A percentile compares a stretch with the other conserved stretches of the same genome.
Conservation (phyloP, 2,888 invertebrate species). For the Archaeoteleia sp. region DNA sequence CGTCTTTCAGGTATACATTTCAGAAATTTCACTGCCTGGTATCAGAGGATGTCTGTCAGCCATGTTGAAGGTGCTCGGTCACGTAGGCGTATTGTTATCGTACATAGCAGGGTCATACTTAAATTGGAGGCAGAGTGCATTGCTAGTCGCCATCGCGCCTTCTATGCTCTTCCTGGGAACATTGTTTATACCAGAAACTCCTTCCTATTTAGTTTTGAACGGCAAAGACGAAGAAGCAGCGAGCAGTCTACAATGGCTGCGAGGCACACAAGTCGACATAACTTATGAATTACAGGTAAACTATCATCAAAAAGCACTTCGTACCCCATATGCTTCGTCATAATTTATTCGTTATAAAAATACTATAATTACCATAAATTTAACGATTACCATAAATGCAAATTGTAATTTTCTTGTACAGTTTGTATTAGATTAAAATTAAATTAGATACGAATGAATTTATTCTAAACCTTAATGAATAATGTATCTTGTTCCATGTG, state of each 20-base stretch:
- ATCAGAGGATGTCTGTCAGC: slow-evolving; percentile 91
- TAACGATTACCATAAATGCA: too few species aligned
- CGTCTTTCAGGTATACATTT: slow-evolving; percentile 85
- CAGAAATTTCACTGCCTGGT: slow-evolving; percentile 91
- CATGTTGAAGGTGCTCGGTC: slow-evolving; percentile 89
- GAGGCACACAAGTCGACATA: slow-evolving; percentile 88
- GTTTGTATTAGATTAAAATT: too few species aligned
- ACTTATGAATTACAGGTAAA: slow-evolving; percentile 80
- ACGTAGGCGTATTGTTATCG: slow-evolving; percentile 88
- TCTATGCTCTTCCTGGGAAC: slow-evolving; percentile 85
- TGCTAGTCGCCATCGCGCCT: slow-evolving; percentile 86
- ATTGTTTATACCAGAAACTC: slow-evolving; percentile 91
- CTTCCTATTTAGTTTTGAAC: slow-evolving; percentile 86
- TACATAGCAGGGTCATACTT: slow-evolving; percentile 89
- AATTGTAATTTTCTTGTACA: too few species aligned
- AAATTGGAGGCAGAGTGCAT: slow-evolving; percentile 90
- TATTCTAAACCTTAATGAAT: too few species aligned
- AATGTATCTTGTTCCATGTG: background rate
- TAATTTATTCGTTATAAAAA: too few species aligned
- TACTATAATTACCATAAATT: too few species aligned
- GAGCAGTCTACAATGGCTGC: slow-evolving; percentile 84
- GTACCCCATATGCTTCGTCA: too few species aligned
- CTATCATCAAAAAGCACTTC: slow-evolving; percentile 40
- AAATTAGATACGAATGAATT: too few species aligned
- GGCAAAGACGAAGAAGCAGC: slow-evolving; percentile 85